Percentiles rank a stretch among this genome's conserved stretches.
Evolutionary conservation across 2,113 vertebrate genomes (phyloP).

Genomic region (Solenodon paradoxus): DNA sequence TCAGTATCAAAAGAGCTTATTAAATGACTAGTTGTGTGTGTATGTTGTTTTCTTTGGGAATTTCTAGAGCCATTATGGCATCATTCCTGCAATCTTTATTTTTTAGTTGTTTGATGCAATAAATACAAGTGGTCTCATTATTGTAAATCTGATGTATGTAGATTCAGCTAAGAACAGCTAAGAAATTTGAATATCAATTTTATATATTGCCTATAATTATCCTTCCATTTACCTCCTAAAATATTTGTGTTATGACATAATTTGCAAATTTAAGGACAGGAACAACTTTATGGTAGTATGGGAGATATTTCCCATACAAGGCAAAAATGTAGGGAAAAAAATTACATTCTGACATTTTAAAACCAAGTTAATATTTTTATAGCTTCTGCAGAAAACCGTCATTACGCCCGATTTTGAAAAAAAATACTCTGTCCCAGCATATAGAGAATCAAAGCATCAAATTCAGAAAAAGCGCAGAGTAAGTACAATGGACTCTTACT

Average conservation of each 20-base stretch:
- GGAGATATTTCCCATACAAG: not conserved
- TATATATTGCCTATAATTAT: not conserved
- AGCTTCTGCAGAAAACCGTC: slow-evolving; percentile 93
- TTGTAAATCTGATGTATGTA: not conserved
- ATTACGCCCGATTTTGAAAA: slow-evolving; percentile 96
- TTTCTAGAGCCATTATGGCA: not conserved
- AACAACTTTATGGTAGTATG: not conserved
- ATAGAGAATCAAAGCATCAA: slow-evolving; percentile 87
- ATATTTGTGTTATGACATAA: not conserved
- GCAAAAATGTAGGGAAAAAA: not conserved
- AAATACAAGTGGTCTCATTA: not conserved
- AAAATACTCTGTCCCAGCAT: slow-evolving; percentile 88
- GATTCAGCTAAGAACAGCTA: not conserved
- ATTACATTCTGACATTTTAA: slow-evolving; percentile 14
- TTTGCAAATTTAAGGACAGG: not conserved
- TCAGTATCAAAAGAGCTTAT: not conserved
- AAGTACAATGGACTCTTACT: slow-evolving; percentile 69
- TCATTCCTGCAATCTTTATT: not conserved
- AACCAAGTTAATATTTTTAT: slow-evolving; percentile 60
- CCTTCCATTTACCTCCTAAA: not conserved
- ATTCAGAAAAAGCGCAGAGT: slow-evolving; percentile 91
- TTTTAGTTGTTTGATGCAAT: not conserved
- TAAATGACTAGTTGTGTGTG: not conserved
- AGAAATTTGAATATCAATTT: not conserved
- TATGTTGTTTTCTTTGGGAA: not conserved